phyloP scores from a whole-genome alignment of 2,113 vertebrate species.

The Phyllostomus discolor region DNA sequence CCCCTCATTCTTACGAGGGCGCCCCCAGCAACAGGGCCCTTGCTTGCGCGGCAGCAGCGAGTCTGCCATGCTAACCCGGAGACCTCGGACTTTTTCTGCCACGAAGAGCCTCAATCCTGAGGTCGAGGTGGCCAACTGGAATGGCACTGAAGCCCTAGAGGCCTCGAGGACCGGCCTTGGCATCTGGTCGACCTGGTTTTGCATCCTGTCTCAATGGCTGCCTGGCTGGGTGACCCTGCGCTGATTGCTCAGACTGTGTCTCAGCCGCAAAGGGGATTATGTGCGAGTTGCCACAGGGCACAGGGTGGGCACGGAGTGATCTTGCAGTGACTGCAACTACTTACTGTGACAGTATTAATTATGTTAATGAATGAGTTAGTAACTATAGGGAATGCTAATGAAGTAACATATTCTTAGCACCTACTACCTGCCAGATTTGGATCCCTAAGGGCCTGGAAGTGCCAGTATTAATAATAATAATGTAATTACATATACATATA shows the following conservation, averaged over 20 bases:
- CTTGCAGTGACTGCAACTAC: neutral
- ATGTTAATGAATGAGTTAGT: neutral
- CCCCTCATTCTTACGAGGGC: neutral
- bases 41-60: accelerated
- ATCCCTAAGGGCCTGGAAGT: neutral
- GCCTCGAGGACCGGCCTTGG: neutral
- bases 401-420: neutral
- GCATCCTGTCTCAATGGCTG: neutral
- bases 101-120: neutral
- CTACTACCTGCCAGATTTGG: neutral
- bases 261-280: neutral
- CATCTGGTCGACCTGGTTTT: neutral
- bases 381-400: neutral
- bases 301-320: neutral
- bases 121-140: neutral
- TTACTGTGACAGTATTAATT: neutral
- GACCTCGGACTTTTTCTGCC: neutral
- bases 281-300: accelerated
- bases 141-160: neutral
- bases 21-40: neutral
- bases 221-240: neutral
- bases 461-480: neutral
- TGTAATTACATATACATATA: neutral
- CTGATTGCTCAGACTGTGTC: neutral
- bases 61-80: conserved; percentile 8